A percentile compares a stretch with the other conserved stretches of the same genome.
Evolutionary conservation across 2,113 vertebrate genomes (phyloP).

Genomic region (Alethe castanea): DNA sequence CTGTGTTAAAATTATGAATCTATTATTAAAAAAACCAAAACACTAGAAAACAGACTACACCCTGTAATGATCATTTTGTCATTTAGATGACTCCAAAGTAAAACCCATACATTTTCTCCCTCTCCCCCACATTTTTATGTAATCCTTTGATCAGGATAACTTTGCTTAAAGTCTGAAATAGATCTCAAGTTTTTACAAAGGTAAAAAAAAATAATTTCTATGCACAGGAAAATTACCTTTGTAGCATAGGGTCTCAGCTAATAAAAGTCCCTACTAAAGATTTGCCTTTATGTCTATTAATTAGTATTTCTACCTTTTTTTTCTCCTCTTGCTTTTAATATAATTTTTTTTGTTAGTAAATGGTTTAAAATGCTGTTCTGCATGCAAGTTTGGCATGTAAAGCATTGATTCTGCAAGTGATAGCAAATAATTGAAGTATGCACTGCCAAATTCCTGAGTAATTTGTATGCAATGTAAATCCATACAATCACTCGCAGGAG

Average conservation of each 20-base stretch:
- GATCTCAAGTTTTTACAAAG: slow-evolving; percentile 15
- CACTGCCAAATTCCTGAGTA: slow-evolving; percentile 26
- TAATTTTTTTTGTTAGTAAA: not conserved
- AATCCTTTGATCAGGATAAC: not conserved
- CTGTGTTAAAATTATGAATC: not conserved
- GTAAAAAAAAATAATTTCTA: not conserved
- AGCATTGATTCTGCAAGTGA: slow-evolving; percentile 53
- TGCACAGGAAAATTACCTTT: slow-evolving; percentile 3
- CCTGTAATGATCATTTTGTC: not conserved
- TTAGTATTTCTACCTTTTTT: not conserved
- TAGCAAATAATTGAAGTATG: slow-evolving; percentile 61
- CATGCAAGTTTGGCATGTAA: not conserved
- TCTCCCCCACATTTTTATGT: not conserved
- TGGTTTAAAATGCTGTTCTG: slow-evolving; percentile 29
- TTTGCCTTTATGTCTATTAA: not conserved
- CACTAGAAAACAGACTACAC: not conserved
- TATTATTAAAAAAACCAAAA: not conserved
- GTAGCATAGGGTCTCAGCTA: not conserved
- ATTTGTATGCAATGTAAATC: slow-evolving; percentile 66
- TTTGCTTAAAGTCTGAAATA: slow-evolving; percentile 27
- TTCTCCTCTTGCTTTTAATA: not conserved
- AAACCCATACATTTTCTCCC: not conserved
- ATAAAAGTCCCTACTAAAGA: not conserved
- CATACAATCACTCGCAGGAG: slow-evolving; percentile 54
- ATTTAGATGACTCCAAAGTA: not conserved